Evolutionary conservation across 2,797 vertebrate species (phyloP), one percentile per base, ranked within the genome.

Genomic region (Mormyrus proboscirostris): DNA sequence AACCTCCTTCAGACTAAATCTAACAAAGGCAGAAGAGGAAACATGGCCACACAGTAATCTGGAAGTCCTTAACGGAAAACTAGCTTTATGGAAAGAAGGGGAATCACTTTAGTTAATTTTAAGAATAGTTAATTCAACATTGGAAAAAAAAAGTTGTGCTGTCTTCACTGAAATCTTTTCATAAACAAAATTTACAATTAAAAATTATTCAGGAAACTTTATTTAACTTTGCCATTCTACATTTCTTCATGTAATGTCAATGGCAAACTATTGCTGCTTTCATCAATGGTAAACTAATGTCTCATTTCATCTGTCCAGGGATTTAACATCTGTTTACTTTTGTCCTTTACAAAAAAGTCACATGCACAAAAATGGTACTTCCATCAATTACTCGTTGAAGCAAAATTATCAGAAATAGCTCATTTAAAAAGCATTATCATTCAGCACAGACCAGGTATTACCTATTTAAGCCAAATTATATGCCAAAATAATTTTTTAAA

Each of bases 261-360:
- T 82, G 19, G 76, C 44, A 82, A 82, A 82, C 19, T 47, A 82
- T 82, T 82, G 76, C 76, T 82, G 76, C n/a, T 82, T 62, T 62
- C 59, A 62, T 62, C 59, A 44, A 8, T 82, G 16, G 16, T n/a
- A 82, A 82, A 62, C 2, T 62, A 22, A 10, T 9, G 3, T 47
- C 41, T 47, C 41, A 82, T 82, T 82, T 10, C 7, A 41, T 76
- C 33, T 38, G 69, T 76, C 41, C 22, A 82, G 8, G 47, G 41
- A 82, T 82, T n/a, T 79, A 82, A 22, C 16, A 82, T 44, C 29
- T 33, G 38, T 47, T 82, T 47, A 82, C 29, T 47, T 41, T 82
- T 82, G 19, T 76, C 69, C 33, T 41, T 76, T 82, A 82, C 38
- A 82, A 82, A 82, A 82, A 44, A 2, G 33, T 16, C 69, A 76